Evolutionary conservation across 2,797 vertebrate species (phyloP).

Genomic region (Crossoptilon crossoptilon): DNA sequence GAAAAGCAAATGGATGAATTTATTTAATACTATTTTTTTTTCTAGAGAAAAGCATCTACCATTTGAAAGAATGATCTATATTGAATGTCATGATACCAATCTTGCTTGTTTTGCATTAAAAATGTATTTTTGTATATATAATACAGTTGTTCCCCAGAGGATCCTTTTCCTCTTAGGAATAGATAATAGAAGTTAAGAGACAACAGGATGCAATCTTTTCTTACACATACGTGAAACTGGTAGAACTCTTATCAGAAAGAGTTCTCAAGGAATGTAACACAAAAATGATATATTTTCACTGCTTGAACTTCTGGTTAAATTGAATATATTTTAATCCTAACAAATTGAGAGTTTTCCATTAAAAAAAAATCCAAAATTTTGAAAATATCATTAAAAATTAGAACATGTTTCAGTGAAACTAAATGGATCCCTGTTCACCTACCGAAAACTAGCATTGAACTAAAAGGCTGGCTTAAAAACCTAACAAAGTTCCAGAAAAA

Average conservation of each 20-base stretch:
- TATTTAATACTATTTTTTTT: background rate
- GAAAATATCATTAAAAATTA: background rate
- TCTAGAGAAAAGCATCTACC: background rate
- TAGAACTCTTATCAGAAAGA: constrained; percentile 7
- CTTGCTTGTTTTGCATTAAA: background rate
- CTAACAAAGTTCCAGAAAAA: background rate
- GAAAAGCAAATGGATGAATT: background rate
- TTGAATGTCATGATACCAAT: background rate
- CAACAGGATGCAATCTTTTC: constrained; percentile 7
- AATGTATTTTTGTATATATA: background rate
- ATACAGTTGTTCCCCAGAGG: background rate
- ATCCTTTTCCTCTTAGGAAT: background rate
- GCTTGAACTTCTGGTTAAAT: background rate
- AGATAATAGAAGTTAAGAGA: constrained; percentile 29
- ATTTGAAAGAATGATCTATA: background rate
- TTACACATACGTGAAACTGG: background rate
- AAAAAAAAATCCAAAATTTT: constrained; percentile 14
- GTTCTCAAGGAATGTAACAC: background rate
- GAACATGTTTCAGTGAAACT: background rate
- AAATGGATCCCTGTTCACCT: background rate
- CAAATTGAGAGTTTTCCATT: background rate
- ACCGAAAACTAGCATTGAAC: background rate
- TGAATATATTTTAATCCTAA: background rate
- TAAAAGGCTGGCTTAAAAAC: background rate
- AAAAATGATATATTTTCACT: background rate